phyloP scores from a whole-genome alignment of 2,888 invertebrate species.

The Saturnia pavonia region DNA sequence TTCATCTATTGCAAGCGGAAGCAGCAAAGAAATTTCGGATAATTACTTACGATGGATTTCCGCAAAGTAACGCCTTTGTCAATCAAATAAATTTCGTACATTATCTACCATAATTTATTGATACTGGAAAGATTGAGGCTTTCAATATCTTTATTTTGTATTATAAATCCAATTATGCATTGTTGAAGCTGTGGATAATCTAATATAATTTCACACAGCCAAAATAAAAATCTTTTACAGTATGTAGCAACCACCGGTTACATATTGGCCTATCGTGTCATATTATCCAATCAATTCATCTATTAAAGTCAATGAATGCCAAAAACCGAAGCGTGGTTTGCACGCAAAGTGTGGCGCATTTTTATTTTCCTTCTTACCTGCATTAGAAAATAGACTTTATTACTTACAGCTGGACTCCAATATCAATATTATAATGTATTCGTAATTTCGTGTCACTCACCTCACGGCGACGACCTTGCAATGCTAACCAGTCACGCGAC shows the following conservation, averaged over 20 bases:
- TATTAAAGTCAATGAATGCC: constrained; percentile 60
- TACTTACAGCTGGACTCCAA: background rate
- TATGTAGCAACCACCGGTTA: constrained; percentile 24
- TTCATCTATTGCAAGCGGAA: no score
- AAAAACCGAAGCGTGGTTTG: constrained; percentile 62
- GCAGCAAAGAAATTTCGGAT: no score
- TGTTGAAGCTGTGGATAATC: constrained; percentile 32
- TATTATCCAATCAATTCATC: constrained; percentile 36
- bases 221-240: constrained; percentile 47
- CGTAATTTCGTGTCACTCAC: constrained; percentile 64
- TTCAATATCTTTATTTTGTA: no score
- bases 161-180: background rate
- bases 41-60: no score
- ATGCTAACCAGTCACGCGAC: constrained; percentile 77
- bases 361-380: constrained; percentile 14
- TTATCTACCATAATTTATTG: no score
- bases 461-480: constrained; percentile 76
- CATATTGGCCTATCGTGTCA: constrained; percentile 42
- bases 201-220: constrained; percentile 41
- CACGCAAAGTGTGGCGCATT: constrained; percentile 62
- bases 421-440: constrained; percentile 20
- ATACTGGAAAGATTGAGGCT: no score
- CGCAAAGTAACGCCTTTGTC: no score
- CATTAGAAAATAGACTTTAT: constrained; percentile 32
- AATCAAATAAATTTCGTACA: no score